Evolutionary conservation across 2,888 invertebrate genomes (phyloP).

Genomic region (Conistra vaccinii): DNA sequence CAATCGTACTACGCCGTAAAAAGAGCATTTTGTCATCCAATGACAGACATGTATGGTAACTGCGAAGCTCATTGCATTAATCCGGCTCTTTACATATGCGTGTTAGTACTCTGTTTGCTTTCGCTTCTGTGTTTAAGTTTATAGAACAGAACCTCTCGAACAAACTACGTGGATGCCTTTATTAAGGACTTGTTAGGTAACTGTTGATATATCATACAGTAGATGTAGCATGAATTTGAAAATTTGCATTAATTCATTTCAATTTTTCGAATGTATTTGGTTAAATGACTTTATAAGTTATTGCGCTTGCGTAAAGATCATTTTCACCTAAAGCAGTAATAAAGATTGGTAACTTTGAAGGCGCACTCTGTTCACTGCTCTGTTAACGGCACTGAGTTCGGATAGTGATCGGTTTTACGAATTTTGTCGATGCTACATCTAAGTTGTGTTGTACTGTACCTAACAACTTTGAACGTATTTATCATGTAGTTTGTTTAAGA

Average conservation of each 20-base stretch:
- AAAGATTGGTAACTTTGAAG: too few species aligned
- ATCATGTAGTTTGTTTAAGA: conserved; percentile 19
- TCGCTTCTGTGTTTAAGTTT: conserved; percentile 21
- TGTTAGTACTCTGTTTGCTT: conserved; percentile 30
- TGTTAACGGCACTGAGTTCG: too few species aligned
- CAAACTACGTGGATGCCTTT: conserved; percentile 12
- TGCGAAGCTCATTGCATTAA: neutral
- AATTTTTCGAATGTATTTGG: too few species aligned
- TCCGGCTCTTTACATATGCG: neutral
- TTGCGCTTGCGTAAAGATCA: too few species aligned
- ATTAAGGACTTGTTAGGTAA: conserved; percentile 6
- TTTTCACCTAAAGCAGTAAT: too few species aligned
- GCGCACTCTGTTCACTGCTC: too few species aligned
- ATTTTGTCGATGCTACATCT: too few species aligned
- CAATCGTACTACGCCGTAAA: neutral
- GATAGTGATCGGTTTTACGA: too few species aligned
- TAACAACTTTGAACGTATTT: neutral
- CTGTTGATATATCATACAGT: neutral
- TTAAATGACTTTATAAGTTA: too few species aligned
- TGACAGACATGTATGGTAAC: neutral
- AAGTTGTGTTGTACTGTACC: too few species aligned
- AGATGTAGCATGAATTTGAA: too few species aligned
- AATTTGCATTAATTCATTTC: too few species aligned
- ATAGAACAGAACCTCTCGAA: conserved; percentile 12
- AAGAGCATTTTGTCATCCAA: neutral